A percentile compares a stretch with the other conserved stretches of the same genome.
phyloP scores from a whole-genome alignment of 1,140 invertebrate species.

The Drosophila pachea region DNA sequence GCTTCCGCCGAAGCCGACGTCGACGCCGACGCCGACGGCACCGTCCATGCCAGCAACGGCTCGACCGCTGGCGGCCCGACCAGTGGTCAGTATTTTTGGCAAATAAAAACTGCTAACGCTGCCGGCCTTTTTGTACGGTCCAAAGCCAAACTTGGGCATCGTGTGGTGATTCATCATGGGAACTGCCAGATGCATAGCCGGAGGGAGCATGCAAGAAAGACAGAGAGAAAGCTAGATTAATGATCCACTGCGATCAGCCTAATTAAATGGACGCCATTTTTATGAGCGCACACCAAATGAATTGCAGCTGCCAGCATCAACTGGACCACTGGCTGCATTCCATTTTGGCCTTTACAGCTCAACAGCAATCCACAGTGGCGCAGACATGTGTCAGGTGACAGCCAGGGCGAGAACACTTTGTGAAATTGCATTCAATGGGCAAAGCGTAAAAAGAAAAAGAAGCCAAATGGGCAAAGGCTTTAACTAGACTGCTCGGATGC shows the following conservation, averaged over 20 bases:
- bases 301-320: constrained; percentile 24
- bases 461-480: constrained; percentile 7
- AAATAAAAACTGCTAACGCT: constrained; percentile 79
- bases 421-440: constrained; percentile 47
- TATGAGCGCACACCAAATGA: constrained; percentile 26
- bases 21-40: constrained; percentile 26
- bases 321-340: constrained; percentile 4
- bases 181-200: constrained; percentile 82
- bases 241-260: constrained; percentile 41
- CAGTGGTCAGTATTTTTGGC: constrained; percentile 76
- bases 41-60: constrained; percentile 14
- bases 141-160: constrained; percentile 84
- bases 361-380: too few species aligned
- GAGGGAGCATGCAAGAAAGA: neutral
- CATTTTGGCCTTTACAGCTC: constrained; percentile 17
- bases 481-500: constrained; percentile 5
- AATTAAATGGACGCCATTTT: constrained; percentile 37
- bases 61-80: constrained; percentile 51
- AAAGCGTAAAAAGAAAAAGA: constrained; percentile 33
- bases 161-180: constrained; percentile 86
- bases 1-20: constrained; percentile 27
- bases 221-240: constrained; percentile 45
- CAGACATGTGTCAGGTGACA: constrained; percentile 23
- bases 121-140: constrained; percentile 73
- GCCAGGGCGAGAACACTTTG: constrained; percentile 34